These are phyloP conservation scores for Drosophila rubida DNA, from an alignment of 2,888 invertebrate species.

Conservation along the genomic window DNA sequence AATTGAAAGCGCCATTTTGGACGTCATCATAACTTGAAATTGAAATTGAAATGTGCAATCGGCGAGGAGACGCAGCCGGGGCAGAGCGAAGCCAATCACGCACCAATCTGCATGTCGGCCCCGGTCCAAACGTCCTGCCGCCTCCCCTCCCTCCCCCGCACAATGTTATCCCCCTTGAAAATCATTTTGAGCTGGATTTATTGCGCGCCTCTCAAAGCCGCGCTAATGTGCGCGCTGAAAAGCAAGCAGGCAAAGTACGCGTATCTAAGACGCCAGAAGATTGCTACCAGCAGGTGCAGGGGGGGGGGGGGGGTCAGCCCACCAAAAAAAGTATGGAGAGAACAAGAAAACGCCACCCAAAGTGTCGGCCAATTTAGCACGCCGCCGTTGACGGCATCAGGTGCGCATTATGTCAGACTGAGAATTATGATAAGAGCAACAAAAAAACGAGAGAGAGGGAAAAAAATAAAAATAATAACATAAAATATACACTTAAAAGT, in stretches of 20 bases:
- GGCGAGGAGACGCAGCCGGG: background rate
- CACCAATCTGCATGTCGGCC: constrained; percentile 46
- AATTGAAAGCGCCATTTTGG: constrained; percentile 63
- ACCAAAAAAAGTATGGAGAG: background rate
- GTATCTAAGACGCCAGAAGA: background rate
- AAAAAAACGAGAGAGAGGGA: constrained; percentile 25
- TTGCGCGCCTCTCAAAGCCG: constrained; percentile 60
- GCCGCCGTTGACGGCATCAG: constrained; percentile 61
- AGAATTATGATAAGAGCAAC: constrained; percentile 60
- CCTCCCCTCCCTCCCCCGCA: background rate
- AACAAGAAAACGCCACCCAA: constrained; percentile 36
- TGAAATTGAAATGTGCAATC: constrained; percentile 69
- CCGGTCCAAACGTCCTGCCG: background rate
- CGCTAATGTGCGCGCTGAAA: constrained; percentile 72
- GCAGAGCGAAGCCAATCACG: constrained; percentile 56
- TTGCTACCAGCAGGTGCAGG: background rate
- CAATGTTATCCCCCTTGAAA: constrained; percentile 27
- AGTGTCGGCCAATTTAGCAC: constrained; percentile 64
- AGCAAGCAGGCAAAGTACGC: constrained; percentile 5
- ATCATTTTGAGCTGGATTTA: constrained; percentile 74
- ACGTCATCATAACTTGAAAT: constrained; percentile 68
- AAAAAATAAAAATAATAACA: constrained; percentile 38
- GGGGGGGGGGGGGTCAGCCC: no score
- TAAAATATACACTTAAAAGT: constrained; percentile 40
- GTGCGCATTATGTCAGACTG: constrained; percentile 72